Conservation (phyloP, 2,888 invertebrate genomes). For the Phymatocera aterrima region DNA sequence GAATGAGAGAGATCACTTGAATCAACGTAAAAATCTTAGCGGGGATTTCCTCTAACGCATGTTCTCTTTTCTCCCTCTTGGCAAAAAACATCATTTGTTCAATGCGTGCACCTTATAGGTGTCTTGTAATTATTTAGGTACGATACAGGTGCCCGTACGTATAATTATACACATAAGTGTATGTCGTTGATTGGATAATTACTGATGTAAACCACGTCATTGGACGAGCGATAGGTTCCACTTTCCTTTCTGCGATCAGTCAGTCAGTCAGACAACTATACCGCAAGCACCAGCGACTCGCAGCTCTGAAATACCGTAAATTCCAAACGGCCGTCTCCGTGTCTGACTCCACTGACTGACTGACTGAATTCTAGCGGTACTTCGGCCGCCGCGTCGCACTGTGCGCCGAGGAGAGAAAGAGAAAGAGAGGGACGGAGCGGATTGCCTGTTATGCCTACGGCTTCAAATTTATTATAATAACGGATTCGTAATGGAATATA, state of each 20-base stretch:
- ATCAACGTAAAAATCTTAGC: too few relatives aligned
- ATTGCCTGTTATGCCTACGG: too few relatives aligned
- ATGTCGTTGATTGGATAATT: slow-evolving; percentile 35
- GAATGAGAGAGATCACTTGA: too few relatives aligned
- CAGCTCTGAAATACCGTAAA: slow-evolving; percentile 38
- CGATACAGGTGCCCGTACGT: neutral
- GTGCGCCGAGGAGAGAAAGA: neutral
- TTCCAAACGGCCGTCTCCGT: slow-evolving; percentile 18
- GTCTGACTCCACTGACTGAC: slow-evolving; percentile 43
- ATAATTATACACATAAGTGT: neutral
- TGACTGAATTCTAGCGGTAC: slow-evolving; percentile 43
- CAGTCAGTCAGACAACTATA: slow-evolving; percentile 20
- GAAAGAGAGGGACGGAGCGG: neutral
- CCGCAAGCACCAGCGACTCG: slow-evolving; percentile 8
- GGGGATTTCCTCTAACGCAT: too few relatives aligned
- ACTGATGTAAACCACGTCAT: slow-evolving; percentile 33
- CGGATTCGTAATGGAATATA: slow-evolving; percentile 13
- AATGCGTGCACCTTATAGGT: too few relatives aligned
- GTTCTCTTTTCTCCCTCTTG: too few relatives aligned
- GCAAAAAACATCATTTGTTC: too few relatives aligned
- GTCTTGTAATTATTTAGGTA: too few relatives aligned
- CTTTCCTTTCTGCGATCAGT: slow-evolving; percentile 39
- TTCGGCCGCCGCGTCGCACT: neutral
- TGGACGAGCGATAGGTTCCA: slow-evolving; percentile 26
- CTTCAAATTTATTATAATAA: slow-evolving; percentile 21